Evolutionary conservation across 2,888 invertebrate species (phyloP).

Genomic region (Eupithecia abbreviata): DNA sequence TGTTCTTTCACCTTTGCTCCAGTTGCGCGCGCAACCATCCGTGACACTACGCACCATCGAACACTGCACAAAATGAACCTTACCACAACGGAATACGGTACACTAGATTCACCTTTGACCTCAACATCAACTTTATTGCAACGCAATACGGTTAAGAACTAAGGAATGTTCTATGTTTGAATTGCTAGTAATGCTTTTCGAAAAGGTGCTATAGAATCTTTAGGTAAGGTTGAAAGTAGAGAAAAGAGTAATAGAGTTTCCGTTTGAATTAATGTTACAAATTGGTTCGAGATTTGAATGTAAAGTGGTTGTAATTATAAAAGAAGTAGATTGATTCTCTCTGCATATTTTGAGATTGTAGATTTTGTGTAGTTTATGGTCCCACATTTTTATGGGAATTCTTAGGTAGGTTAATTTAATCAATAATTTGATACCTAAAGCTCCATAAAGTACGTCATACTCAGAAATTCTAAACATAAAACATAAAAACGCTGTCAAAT

Average conservation of each 20-base stretch:
- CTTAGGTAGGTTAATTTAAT: background rate
- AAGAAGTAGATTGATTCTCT: slow-evolving; percentile 28
- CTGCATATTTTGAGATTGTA: slow-evolving; percentile 21
- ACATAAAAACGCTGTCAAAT: background rate
- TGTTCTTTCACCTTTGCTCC: slow-evolving; percentile 83
- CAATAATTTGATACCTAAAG: too few relatives aligned
- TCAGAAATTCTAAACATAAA: too few relatives aligned
- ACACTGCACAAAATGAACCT: slow-evolving; percentile 27
- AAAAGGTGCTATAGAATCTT: slow-evolving; percentile 25
- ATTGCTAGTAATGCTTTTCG: background rate
- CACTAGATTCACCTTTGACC: slow-evolving; percentile 23
- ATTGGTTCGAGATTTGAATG: slow-evolving; percentile 47
- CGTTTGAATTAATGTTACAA: slow-evolving; percentile 51
- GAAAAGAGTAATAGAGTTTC: slow-evolving; percentile 52
- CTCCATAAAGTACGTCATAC: too few relatives aligned
- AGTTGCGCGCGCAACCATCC: slow-evolving; percentile 72
- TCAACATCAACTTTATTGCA: slow-evolving; percentile 12
- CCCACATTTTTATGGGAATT: background rate
- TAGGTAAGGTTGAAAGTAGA: slow-evolving; percentile 28
- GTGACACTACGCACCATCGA: slow-evolving; percentile 69
- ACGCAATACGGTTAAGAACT: slow-evolving; percentile 13
- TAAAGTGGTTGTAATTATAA: slow-evolving; percentile 44
- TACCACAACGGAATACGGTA: slow-evolving; percentile 20
- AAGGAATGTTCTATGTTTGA: slow-evolving; percentile 2
- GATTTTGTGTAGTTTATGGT: slow-evolving; percentile 13